phyloP scores from a whole-genome alignment of 2,113 vertebrate genomes.

The Brachyistius frenatus region DNA sequence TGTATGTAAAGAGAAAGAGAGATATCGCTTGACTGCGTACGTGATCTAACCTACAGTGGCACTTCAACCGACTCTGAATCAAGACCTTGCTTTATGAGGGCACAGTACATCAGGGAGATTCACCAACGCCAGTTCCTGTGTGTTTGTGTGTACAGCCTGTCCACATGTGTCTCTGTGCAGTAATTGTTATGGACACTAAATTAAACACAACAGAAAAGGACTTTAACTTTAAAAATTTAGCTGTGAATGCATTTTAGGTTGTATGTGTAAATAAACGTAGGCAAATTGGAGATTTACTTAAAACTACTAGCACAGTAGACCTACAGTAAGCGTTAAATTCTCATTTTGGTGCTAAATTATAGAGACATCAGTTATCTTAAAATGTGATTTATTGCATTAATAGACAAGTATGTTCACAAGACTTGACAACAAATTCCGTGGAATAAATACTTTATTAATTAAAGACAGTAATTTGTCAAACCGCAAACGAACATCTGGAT shows the following conservation, averaged over 20 bases:
- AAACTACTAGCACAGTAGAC: no score
- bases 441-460: no score
- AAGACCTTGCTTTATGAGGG: constrained; percentile 40
- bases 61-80: constrained; percentile 13
- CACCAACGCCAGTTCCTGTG: not conserved
- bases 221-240: not conserved
- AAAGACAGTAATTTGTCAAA: no score
- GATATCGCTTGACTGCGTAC: constrained; percentile 1
- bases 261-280: no score
- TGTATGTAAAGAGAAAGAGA: not conserved
- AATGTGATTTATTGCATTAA: no score
- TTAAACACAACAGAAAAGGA: not conserved
- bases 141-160: not conserved
- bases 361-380: no score
- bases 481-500: no score
- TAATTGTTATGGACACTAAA: constrained; percentile 10
- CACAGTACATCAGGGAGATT: constrained; percentile 38
- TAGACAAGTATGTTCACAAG: no score
- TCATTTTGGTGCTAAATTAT: no score
- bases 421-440: no score
- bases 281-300: no score
- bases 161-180: not conserved
- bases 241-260: not conserved
- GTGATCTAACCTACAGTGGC: constrained; percentile 42
- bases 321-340: no score